Conservation (phyloP, 2,113 vertebrate genomes). For the Corythoichthys intestinalis region DNA sequence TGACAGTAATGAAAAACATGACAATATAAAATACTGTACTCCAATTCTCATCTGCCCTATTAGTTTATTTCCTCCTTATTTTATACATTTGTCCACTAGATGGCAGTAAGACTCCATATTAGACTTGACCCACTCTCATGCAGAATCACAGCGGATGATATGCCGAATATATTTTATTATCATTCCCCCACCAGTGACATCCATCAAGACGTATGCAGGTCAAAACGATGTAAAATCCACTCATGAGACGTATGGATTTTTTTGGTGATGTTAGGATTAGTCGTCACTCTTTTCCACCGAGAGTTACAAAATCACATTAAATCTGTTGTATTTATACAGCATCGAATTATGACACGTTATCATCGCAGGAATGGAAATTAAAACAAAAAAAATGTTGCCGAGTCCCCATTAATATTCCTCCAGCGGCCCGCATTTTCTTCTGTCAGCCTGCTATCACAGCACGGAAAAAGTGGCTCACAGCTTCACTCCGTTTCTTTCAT, state of each 20-base stretch:
- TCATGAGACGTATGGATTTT: constrained; percentile 54
- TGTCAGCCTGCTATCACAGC: constrained; percentile 13
- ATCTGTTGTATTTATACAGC: background rate
- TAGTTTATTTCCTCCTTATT: too few species aligned
- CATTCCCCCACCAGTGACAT: constrained; percentile 7
- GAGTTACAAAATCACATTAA: background rate
- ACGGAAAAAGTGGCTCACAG: constrained; percentile 32
- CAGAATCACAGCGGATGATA: background rate
- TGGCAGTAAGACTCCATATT: constrained; percentile 59
- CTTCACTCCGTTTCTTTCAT: constrained; percentile 29
- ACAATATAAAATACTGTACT: too few species aligned
- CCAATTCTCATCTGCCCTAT: too few species aligned
- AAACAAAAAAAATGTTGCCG: background rate
- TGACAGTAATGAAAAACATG: too few species aligned
- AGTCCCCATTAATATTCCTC: background rate
- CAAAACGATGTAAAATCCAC: constrained; percentile 32
- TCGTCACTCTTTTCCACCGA: background rate
- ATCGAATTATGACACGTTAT: background rate
- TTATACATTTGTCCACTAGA: constrained; percentile 42
- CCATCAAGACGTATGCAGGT: constrained; percentile 3
- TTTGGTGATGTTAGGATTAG: constrained; percentile 61
- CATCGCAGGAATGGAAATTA: background rate
- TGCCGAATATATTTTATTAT: background rate
- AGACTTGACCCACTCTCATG: background rate
- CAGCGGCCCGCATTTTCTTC: constrained; percentile 1